phyloP scores from a whole-genome alignment of 2,888 invertebrate species.

The Bembecia ichneumoniformis region DNA sequence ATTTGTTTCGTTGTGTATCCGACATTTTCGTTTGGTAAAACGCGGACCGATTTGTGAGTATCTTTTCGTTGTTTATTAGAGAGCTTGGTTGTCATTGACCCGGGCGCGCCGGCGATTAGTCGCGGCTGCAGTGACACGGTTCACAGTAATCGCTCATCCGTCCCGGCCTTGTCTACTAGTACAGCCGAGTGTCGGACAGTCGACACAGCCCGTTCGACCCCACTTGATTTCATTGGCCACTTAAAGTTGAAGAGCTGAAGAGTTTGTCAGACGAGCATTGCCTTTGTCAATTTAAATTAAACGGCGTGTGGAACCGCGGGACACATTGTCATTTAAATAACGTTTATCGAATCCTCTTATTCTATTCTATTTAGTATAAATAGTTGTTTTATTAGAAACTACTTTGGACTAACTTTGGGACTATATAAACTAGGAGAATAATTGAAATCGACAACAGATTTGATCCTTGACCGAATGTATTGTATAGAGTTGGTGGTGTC shows the following conservation, averaged over 20 bases:
- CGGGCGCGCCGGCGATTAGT: conserved; percentile 42
- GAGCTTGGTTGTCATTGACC: conserved; percentile 43
- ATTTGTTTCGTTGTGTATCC: neutral
- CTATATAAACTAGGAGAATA: neutral
- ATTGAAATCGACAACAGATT: conserved; percentile 1
- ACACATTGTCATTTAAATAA: too few relatives aligned
- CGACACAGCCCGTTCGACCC: neutral
- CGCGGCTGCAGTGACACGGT: conserved; percentile 52
- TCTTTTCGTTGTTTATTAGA: conserved; percentile 5
- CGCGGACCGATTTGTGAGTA: neutral
- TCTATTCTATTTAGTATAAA: too few relatives aligned
- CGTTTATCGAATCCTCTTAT: too few relatives aligned
- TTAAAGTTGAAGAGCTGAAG: too few relatives aligned
- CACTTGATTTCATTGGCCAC: too few relatives aligned
- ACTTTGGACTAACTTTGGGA: too few relatives aligned
- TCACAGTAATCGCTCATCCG: conserved; percentile 58
- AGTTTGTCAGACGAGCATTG: too few relatives aligned
- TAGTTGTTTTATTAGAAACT: too few relatives aligned
- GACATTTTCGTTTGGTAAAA: neutral
- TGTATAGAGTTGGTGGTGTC: conserved; percentile 26
- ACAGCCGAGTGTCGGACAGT: conserved; percentile 1
- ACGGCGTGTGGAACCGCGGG: too few relatives aligned
- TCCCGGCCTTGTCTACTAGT: conserved; percentile 51
- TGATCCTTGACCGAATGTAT: conserved; percentile 38
- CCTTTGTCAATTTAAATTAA: too few relatives aligned